A percentile compares a stretch with the other conserved stretches of the same genome.
phyloP scores from a whole-genome alignment of 2,797 vertebrate genomes.

The Diceros bicornis region DNA sequence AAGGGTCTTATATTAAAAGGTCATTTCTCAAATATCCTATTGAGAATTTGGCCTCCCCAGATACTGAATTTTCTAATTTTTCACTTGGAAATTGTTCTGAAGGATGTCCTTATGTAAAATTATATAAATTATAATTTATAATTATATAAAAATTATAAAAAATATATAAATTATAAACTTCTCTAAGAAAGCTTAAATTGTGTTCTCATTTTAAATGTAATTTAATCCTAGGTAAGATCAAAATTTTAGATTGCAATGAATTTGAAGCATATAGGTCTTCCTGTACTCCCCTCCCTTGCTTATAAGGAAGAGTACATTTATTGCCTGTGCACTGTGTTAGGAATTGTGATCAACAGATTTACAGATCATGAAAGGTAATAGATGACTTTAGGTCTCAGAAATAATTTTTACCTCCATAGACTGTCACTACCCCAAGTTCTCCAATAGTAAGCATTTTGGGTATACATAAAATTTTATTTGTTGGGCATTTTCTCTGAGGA shows the following conservation, averaged over 20 bases:
- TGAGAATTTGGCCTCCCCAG: constrained; percentile 43
- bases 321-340: background rate
- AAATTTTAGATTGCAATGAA: constrained; percentile 10
- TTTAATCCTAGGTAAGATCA: constrained; percentile 9
- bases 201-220: constrained; percentile 31
- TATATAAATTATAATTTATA: background rate
- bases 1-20: constrained; percentile 48
- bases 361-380: background rate
- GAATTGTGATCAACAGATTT: constrained; percentile 13
- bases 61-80: constrained; percentile 27
- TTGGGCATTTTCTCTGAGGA: background rate
- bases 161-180: background rate
- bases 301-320: background rate
- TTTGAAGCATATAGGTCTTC: background rate
- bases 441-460: background rate
- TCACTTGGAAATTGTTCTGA: constrained; percentile 48
- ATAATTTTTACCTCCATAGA: background rate
- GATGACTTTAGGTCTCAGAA: background rate
- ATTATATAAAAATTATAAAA: no score
- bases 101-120: background rate
- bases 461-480: constrained; percentile 7
- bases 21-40: background rate
- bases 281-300: background rate
- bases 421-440: background rate
- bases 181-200: background rate